Base-by-base conservation (phyloP, 1,140 invertebrate species). In the Drosophila athabasca region DNA sequence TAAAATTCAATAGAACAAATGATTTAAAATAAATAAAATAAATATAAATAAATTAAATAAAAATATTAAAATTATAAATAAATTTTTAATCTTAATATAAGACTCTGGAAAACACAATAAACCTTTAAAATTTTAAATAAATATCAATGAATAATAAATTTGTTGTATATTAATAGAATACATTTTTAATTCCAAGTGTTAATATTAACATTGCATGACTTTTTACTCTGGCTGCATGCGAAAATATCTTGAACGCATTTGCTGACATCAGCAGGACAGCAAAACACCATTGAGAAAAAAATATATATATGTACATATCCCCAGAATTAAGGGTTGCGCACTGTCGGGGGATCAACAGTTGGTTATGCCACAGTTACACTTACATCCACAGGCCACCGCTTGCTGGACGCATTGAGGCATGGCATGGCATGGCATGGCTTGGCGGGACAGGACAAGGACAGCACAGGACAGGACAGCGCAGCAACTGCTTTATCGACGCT, bases 401-500 rank as follows among this genome's bases (percentile, higher is more conserved):
- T 76, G 11, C 45, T 45, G 35, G 6, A 29, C 44, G 74, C 74
- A 87, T 48, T 68, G 64, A 62, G 45, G 66, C 78, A 50, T 82
- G 66, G 29, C 17, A 8, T 19, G 17, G 17, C 17, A 19, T 19
- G 17, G 17, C 17, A 19, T 19, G 45, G 66, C 78, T 48, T 82
- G 66, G 29, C 17, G 8, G 11, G 35, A 39, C 35, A 39, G 35
- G 6, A 8, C 29, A 31, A 31, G 29, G 29, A 31, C 29, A 39
- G 35, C 2, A 11, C 8, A 35, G 8, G 2, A 35, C 31, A 9
- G 31, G 7, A 8, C 9, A 35, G 35, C 3, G 11, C 35, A 39
- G 35, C 35, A 39, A 39, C 74, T 85, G 82, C 75, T 76, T 85
- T 85, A 85, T 85, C 75, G 82, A 82, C 83, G 74, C 69, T 59